Base-by-base conservation (phyloP, 2,888 invertebrate species). In the Sinelater perroti region DNA sequence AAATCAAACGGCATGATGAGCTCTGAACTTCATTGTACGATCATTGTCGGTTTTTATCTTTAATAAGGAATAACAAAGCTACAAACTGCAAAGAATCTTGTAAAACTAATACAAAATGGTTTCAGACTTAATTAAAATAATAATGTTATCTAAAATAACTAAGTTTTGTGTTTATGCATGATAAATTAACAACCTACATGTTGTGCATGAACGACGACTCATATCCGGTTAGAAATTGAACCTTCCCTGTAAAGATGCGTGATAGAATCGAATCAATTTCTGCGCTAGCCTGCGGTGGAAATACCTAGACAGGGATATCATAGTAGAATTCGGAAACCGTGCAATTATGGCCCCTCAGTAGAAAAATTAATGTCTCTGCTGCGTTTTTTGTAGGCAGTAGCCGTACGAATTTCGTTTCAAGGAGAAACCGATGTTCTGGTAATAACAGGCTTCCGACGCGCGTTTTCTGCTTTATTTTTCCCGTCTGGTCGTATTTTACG, bases 291-390 rank as follows among this genome's bases (percentile, higher is more conserved):
- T 26, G 50, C 47, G 59, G 63, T 51, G 52, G 33, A 56, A 65
- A 65, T 65, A 60, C 62, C 63, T 65, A 65, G 65, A 65, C 63
- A 53, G 65, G 55, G 61, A 60, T 38, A 56, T 58, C 60, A 64
- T 60, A 60, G 56, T 56, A 54, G 52, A 60, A 63, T 51, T 61
- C 35, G 47, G 44, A 49, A 56, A 57, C 58, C 58, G 21, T 56
- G 44, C 65, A 65, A 65, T 65, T 65, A 65, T 63, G 63, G 58
- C 38, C 40, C 55, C 62, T 62, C 45, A 52, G 61, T 61, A 53
- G 57, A 56, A 58, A 65, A 65, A 65, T 65, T 65, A 60, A 62
- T 65, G 65, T 65, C 65, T 65, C 63, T 65, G 64, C 50, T 46
- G 24, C 45, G 31, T 51, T 42, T 55, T 57, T 61, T 61, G 36